Evolutionary conservation across 2,113 vertebrate species (phyloP).

Genomic region (Eulacestoma nigropectus): DNA sequence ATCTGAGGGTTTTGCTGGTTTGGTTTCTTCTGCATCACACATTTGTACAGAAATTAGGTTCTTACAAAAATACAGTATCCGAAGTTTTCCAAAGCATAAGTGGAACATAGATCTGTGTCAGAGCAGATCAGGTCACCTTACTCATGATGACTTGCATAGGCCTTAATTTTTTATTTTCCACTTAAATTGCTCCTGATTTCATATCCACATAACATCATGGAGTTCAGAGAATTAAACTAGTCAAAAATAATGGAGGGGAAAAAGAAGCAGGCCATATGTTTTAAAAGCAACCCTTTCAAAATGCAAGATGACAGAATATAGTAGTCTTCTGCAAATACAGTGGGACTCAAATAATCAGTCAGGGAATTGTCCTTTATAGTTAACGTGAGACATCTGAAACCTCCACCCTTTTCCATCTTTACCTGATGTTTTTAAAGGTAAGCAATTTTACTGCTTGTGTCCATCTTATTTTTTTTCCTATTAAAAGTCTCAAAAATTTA

Average conservation of each 20-base stretch:
- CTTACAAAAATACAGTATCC: slow-evolving; percentile 30
- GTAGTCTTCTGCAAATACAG: neutral
- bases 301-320: neutral
- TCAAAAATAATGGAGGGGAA: neutral
- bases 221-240: neutral
- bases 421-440: neutral
- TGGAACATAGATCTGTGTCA: slow-evolving; percentile 59
- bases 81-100: slow-evolving; percentile 37
- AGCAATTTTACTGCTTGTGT: neutral
- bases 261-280: neutral
- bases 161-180: slow-evolving; percentile 30
- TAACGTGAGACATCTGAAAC: neutral
- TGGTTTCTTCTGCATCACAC: slow-evolving; percentile 11
- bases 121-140: slow-evolving; percentile 59
- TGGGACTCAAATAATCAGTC: neutral
- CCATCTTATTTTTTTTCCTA: neutral
- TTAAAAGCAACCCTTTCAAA: neutral
- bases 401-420: neutral
- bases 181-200: neutral
- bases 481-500: neutral
- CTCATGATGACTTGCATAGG: neutral
- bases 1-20: neutral
- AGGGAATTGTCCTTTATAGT: neutral
- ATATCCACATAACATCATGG: neutral
- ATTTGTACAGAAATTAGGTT: slow-evolving; percentile 41